phyloP scores from a whole-genome alignment of 2,113 vertebrate species.

The Marcusenius ussheri region DNA sequence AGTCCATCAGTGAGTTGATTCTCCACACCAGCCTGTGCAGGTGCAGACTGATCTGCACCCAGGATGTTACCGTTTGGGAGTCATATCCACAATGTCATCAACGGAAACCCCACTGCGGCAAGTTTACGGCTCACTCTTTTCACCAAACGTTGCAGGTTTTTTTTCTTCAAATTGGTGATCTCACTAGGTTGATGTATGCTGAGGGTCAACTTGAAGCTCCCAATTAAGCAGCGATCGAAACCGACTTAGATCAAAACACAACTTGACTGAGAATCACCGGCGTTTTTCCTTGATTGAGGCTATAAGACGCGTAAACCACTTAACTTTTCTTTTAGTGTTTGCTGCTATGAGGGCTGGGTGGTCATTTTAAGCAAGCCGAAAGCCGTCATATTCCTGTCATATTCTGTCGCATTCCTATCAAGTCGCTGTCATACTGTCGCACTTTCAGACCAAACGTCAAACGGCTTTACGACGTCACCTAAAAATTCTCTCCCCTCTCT shows the following conservation, averaged over 20 bases:
- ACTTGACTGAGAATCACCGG: background rate
- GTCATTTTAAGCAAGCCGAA: background rate
- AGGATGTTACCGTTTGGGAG: too few relatives aligned
- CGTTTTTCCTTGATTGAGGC: background rate
- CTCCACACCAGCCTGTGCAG: too few relatives aligned
- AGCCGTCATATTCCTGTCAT: background rate
- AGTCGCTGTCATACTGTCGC: background rate
- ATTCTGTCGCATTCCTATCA: background rate
- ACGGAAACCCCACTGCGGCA: background rate
- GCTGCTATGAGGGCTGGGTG: background rate
- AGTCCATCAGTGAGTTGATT: too few relatives aligned
- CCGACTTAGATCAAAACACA: background rate
- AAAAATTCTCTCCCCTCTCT: background rate
- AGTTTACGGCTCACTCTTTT: background rate
- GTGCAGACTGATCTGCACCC: too few relatives aligned
- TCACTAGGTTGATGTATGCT: background rate
- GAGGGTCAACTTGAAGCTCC: background rate
- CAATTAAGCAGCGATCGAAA: background rate
- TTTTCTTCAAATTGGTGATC: background rate
- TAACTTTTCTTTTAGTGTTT: background rate
- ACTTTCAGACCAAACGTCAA: background rate
- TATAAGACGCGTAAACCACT: background rate
- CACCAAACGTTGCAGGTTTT: background rate
- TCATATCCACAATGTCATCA: too few relatives aligned
- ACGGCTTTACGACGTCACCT: background rate